Conservation (phyloP, 2,113 vertebrate species). For the human region GRCh38 chr13:34153001-34153500, state of each 20-base stretch:
- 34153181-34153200: neutral
- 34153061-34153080: neutral
- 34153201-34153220: neutral
- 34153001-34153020: neutral
- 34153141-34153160: neutral
- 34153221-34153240: neutral
- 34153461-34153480: no score
- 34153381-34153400: neutral
- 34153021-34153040: neutral
- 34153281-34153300: neutral
- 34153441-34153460: no score
- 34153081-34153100: neutral
- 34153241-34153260: neutral
- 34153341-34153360: neutral
- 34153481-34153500: no score
- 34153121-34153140: neutral
- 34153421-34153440: no score
- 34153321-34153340: constrained; percentile 2
- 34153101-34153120: neutral
- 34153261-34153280: neutral
- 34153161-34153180: neutral
- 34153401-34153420: no score
- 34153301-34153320: neutral
- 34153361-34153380: neutral
- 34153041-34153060: neutral